phyloP scores from a whole-genome alignment of 2,888 invertebrate genomes.

The Callimorpha dominula region DNA sequence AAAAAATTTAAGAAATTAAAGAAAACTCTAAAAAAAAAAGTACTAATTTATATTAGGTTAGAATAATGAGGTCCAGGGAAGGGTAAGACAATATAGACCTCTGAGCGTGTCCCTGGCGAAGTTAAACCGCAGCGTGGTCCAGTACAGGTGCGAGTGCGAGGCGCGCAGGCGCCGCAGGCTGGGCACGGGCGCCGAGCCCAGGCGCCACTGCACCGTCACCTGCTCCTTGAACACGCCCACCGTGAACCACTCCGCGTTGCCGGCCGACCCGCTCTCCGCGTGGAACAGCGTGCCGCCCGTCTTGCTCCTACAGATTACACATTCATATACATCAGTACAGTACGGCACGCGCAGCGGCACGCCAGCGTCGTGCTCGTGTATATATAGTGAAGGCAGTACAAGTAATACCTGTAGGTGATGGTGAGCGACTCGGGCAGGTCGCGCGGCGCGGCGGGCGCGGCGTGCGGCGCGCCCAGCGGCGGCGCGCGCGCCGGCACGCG shows the following conservation, averaged over 20 bases:
- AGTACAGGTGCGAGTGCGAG: slow-evolving; percentile 54
- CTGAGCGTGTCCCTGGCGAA: slow-evolving; percentile 48
- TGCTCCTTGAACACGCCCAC: slow-evolving; percentile 90
- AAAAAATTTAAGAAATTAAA: too few relatives aligned
- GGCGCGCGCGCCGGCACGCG: slow-evolving; percentile 66
- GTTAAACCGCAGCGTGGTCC: slow-evolving; percentile 81
- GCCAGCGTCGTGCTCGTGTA: slow-evolving; percentile 87
- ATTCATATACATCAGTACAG: too few relatives aligned
- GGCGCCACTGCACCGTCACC: slow-evolving; percentile 90
- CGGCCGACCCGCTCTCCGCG: slow-evolving; percentile 79
- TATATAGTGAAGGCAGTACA: too few relatives aligned
- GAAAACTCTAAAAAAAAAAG: too few relatives aligned
- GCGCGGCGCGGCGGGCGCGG: slow-evolving; percentile 65
- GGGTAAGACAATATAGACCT: too few relatives aligned
- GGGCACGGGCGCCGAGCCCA: slow-evolving; percentile 73
- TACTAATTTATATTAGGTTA: too few relatives aligned
- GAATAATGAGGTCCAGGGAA: too few relatives aligned
- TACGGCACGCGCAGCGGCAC: slow-evolving; percentile 86
- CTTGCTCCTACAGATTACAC: slow-evolving; percentile 83
- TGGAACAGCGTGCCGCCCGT: slow-evolving; percentile 93
- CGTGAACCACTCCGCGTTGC: slow-evolving; percentile 81
- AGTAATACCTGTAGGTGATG: slow-evolving; percentile 78
- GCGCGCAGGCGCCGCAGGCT: slow-evolving; percentile 66
- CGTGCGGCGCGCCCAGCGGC: slow-evolving; percentile 50
- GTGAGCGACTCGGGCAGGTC: slow-evolving; percentile 67